Evolutionary conservation across 2,113 vertebrate genomes (phyloP), one percentile per base, ranked within the genome.

Genomic region (Pionites leucogaster): DNA sequence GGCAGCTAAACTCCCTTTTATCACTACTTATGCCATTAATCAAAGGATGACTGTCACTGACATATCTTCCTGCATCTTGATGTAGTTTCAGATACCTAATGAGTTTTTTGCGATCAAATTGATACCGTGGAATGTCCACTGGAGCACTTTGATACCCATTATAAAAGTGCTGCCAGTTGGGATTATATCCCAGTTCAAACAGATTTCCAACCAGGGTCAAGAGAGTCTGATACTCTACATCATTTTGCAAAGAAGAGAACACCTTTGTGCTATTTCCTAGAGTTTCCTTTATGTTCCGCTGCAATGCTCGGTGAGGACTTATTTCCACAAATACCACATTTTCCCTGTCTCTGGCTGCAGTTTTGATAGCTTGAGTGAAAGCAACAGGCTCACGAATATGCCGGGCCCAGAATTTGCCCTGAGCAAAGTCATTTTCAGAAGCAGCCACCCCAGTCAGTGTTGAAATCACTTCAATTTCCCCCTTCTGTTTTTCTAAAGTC

Each of bases 291-390:
- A 99, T 98, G 96, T 97, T 98, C 46, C 98, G 97, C 69, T 98
- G 98, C 37, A 99, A 88, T 79, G 95, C 97, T 81, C 92, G 97
- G 29, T 98, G 98, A 84, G 98, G 98, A 64, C 98, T 98, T 88
- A 99, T 98, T 96, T 99, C 99, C 62, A 99, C 97, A 97, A 99
- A 99, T 20, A 98, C 96, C 55, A 97, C 17, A 11, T 98, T 98
- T 59, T 96, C 97, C 53, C 53, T 96, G 25, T 93, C 96, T 82
- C 70, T 95, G 49, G 92, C 93, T 28, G 86, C 96, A 68, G 80
- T 92, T 81, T 49, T 83, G 69, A 99, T 95, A 18, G 98, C 98
- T 95, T 96, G 92, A 47, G 98, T 92, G 94, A 99, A 99, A 90
- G 95, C 97, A 95, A 99, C 99, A 17, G 98, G 97, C 55, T 99